Evolutionary conservation across 2,113 vertebrate species (phyloP), one percentile per base, ranked within the genome.

Genomic region (Brachyhypopomus gauderio): DNA sequence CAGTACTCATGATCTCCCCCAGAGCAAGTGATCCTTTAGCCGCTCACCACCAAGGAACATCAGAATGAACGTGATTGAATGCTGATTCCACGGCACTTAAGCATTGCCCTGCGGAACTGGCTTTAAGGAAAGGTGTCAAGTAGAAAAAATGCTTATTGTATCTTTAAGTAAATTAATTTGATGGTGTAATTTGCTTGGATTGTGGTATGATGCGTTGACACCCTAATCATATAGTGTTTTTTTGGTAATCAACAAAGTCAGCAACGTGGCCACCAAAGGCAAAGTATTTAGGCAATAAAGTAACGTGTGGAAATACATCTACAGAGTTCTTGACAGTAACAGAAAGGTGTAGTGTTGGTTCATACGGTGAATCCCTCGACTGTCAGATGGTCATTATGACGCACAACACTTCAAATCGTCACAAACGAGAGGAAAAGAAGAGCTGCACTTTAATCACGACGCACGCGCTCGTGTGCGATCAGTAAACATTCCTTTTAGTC

Each of bases 281-380:
- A 22, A 70, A 25, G 1, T 78, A 45, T 38, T 25, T 41, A 78
- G 48, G 17, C 27, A 52, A 36, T 22, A 56, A 55, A 41, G 48
- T 55, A 58, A 14, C 25, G 27, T 58, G 63, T 12, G 67, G 69
- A 69, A 6, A n/a, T 0, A 0, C 56, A 45, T 38, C 5, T 64
- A 23, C 9, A 5, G 62, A 64, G 45, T 78, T 70, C 64, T 52
- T 70, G 34, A 27, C 36, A 58, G 27, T 78, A 78, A 70, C 22
- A 78, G 30, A 66, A 70, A 66, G 52, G 55, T 20, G n/a, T 11
- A 59, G 27, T 79, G 30, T 45, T 71, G 59, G 66, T 16, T 27
- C 23, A 71, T 60, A 78, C 45, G 59, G 25, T n/a, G 66, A 69
- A 69, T 16, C 3, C 5, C 34, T 38, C 11, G 3, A 19, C 19